These are phyloP conservation scores for Poecilobothrus nobilitatus DNA, from an alignment of 2,888 invertebrate species.

Conservation along the genomic window DNA sequence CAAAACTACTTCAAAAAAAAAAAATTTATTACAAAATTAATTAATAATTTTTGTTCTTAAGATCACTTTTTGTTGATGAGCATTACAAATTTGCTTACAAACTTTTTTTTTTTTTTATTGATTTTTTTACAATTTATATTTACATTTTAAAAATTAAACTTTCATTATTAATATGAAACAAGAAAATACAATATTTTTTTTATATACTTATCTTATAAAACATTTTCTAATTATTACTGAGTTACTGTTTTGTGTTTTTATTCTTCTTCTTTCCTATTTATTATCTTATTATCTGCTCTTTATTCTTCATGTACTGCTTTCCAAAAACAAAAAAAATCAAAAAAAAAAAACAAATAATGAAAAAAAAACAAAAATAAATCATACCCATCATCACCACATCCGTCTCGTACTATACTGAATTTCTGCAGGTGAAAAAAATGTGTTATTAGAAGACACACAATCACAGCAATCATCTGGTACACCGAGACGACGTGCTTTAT, in stretches of 20 bases:
- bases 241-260: background rate
- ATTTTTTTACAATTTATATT: background rate
- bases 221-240: background rate
- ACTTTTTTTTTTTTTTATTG: too few species aligned
- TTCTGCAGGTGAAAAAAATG: slow-evolving; percentile 69
- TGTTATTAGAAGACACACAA: slow-evolving; percentile 69
- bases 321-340: background rate
- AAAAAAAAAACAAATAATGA: background rate
- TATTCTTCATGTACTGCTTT: background rate
- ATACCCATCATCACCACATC: background rate
- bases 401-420: too few species aligned
- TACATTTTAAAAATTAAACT: background rate
- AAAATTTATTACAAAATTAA: background rate
- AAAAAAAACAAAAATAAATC: background rate
- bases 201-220: background rate
- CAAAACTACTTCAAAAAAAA: background rate
- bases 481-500: slow-evolving; percentile 42
- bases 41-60: background rate
- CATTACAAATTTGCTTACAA: background rate
- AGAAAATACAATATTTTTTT: background rate
- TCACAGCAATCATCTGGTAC: slow-evolving; percentile 41
- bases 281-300: background rate
- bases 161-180: background rate
- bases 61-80: slow-evolving; percentile 1
- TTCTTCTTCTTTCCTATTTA: background rate